Conservation (phyloP, 92 coral and sea anemone species). For the Siderastrea radians region DNA sequence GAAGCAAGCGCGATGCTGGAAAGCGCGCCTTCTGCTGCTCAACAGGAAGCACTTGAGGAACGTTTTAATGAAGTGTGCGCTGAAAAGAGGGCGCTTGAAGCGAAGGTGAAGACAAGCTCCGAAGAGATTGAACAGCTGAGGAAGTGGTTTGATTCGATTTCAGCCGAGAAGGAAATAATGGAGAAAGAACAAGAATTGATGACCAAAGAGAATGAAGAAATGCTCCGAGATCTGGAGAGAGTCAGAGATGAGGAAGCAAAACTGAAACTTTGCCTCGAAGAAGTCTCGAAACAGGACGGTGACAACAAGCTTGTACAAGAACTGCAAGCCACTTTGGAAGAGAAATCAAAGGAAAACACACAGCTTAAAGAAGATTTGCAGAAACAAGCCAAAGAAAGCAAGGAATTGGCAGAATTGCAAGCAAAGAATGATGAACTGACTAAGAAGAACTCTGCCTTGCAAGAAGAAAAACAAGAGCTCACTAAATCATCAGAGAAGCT, state of each 20-base stretch:
- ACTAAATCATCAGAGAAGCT: constrained; percentile 20
- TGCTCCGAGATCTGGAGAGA: constrained; percentile 50
- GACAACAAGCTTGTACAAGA: background rate
- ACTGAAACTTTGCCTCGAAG: constrained; percentile 1
- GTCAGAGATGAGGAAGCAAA: constrained; percentile 32
- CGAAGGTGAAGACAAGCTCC: constrained; percentile 24
- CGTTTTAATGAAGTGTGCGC: constrained; percentile 38
- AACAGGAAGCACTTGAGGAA: background rate
- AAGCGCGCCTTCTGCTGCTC: constrained; percentile 18
- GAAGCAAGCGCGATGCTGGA: constrained; percentile 12
- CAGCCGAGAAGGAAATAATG: constrained; percentile 76
- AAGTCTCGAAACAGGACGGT: constrained; percentile 3
- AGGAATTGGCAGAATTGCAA: constrained; percentile 41
- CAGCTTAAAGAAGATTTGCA: constrained; percentile 54
- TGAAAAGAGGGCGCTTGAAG: constrained; percentile 46
- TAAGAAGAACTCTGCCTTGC: constrained; percentile 15
- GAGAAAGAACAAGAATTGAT: constrained; percentile 76
- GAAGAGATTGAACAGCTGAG: constrained; percentile 68
- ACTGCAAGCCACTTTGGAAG: constrained; percentile 14
- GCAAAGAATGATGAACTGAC: constrained; percentile 41
- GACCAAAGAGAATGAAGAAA: constrained; percentile 69
- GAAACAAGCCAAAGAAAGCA: constrained; percentile 43
- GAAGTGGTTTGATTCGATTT: constrained; percentile 79
- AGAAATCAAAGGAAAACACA: constrained; percentile 28
- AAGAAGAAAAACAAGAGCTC: constrained; percentile 22